Base-by-base conservation (phyloP, 1,140 invertebrate genomes). In the Chironomus tepperi region DNA sequence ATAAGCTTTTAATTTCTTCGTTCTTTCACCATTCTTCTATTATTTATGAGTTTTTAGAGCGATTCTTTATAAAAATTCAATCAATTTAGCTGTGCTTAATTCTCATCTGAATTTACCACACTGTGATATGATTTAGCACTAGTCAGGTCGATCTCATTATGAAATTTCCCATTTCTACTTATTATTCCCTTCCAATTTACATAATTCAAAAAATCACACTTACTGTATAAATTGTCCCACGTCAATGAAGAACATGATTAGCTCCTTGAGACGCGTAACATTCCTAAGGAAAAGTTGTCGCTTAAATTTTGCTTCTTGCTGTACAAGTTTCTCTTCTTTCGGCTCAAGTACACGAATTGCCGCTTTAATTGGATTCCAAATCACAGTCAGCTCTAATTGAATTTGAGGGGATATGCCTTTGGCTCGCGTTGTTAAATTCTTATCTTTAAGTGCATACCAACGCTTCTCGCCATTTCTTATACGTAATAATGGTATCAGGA, bases 381-480 rank as follows among this genome's bases (percentile, higher is more conserved):
- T 84, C 0, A 98, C 89, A 34, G 87, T 90, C 88, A 99, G 89
- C 84, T 99, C 97, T 10, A 99, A 82, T 1, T 96, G 84, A 75
- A 79, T 79, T 76, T 97, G 93, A 0, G 94, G 92, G 65, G 87
- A 89, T 79, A 89, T 92, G 10, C 98, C 98, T 83, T 98, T 98
- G 2, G 94, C 93, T 57, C 93, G 83, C 1, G 88, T 87, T 16
- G 90, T 85, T 75, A 99, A 86, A 79, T 98, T 99, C 82, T 96
- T 96, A 82, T 99, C 97, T 84, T 99, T 99, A 19, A 99, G 84
- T 0, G 92, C 90, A 81, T 97, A 99, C 97, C 97, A 98, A 77
- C 93, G 86, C 80, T 95, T 95, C 78, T 98, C 95, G 5, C 94
- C 93, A 80, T 95, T 97, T 76, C 89, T 85, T 77, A 99, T 94